phyloP scores from a whole-genome alignment of 2,797 vertebrate genomes.

The Siniperca scherzeri region DNA sequence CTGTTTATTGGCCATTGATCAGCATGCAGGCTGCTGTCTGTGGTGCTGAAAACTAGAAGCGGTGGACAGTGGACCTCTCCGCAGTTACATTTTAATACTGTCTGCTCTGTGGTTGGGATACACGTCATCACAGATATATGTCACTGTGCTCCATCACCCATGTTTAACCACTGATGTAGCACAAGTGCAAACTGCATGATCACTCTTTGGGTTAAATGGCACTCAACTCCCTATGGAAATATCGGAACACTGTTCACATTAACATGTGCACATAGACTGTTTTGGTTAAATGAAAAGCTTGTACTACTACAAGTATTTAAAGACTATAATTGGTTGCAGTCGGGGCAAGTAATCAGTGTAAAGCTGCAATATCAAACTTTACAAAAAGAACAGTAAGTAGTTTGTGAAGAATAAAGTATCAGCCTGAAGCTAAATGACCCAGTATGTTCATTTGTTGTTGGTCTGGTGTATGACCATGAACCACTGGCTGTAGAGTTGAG shows the following conservation, averaged over 20 bases:
- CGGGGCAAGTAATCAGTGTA: neutral
- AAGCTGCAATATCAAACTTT: neutral
- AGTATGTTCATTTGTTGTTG: neutral
- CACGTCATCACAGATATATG: neutral
- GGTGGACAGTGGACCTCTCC: neutral
- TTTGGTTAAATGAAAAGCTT: neutral
- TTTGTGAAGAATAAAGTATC: neutral
- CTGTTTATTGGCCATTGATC: neutral
- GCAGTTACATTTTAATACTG: neutral
- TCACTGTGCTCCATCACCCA: neutral
- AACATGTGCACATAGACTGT: neutral
- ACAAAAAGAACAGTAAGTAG: neutral
- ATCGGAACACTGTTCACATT: neutral
- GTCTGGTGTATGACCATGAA: neutral
- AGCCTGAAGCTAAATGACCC: neutral
- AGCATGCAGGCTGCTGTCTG: neutral
- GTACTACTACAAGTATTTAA: neutral
- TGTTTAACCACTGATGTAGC: neutral
- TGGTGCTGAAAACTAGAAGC: neutral
- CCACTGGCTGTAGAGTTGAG: neutral
- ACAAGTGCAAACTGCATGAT: constrained; percentile 1
- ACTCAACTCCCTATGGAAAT: neutral
- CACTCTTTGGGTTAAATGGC: constrained; percentile 20
- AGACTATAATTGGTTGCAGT: neutral
- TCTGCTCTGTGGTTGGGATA: neutral